Evolutionary conservation across 2,113 vertebrate species (phyloP).

Genomic region (Elanus axillaris): DNA sequence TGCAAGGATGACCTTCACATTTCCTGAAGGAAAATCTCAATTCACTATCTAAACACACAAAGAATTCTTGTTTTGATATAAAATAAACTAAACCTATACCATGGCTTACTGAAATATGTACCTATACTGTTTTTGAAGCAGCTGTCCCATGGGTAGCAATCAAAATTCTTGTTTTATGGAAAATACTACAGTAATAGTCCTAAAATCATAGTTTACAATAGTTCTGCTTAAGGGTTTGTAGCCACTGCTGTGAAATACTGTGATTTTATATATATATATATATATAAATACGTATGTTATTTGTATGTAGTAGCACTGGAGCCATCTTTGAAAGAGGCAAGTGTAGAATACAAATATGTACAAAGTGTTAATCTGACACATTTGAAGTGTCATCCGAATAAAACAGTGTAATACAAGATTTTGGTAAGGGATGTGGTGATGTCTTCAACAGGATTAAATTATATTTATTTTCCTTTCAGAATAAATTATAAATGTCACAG

Average conservation of each 20-base stretch:
- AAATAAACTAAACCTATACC: background rate
- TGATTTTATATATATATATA: too few species aligned
- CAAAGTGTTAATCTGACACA: background rate
- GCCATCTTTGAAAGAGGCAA: background rate
- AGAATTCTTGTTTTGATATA: background rate
- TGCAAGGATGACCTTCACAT: background rate
- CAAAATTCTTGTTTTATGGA: background rate
- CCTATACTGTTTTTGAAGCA: background rate
- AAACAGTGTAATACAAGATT: background rate
- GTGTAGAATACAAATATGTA: background rate
- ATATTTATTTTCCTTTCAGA: conserved; percentile 31
- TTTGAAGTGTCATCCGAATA: background rate
- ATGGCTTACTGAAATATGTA: background rate
- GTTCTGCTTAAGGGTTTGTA: background rate
- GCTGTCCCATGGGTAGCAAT: background rate
- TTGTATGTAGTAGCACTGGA: background rate
- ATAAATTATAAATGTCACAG: conserved; percentile 64
- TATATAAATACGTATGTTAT: background rate
- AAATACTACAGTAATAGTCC: background rate
- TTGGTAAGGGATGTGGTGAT: background rate
- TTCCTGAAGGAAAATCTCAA: background rate
- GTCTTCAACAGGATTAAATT: background rate
- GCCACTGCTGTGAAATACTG: background rate
- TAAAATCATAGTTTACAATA: background rate
- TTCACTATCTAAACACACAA: background rate